Evolutionary conservation across 2,888 invertebrate species (phyloP), one percentile per base, ranked within the genome.

Genomic region (Drosophila acutilabella): DNA sequence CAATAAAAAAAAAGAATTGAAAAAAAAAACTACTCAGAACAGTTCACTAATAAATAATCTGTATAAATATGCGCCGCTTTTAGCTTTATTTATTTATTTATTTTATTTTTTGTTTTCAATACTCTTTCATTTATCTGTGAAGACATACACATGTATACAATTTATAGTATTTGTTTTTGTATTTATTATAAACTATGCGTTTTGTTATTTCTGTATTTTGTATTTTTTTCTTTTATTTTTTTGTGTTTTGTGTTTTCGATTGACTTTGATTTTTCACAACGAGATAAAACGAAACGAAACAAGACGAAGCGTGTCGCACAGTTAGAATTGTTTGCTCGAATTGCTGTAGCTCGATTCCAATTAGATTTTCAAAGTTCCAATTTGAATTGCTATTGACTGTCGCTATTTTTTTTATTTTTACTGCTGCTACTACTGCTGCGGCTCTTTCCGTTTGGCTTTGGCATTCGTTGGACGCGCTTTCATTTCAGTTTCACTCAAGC

Each of bases 401-500:
- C 7, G 36, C 13, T 13, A 13, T 36, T 36, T 36, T 11, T 36
- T 36, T 11, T 36, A 13, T 36, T 20, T 33, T 56, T 41, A 26
- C 33, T 26, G 18, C 23, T 23, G 51, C 38, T 58, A 41, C 11
- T 47, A 44, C 33, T 48, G 40, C 20, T 13, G 40, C 33, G 59
- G 67, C 59, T 61, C 13, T 57, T 44, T 45, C 30, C 58, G 54
- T 57, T 81, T 80, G 64, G 66, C 79, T 64, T 73, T 73, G 62
- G 66, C 71, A 67, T 71, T 78, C 78, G 78, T 68, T 59, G 64
- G 64, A 74, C 71, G 77, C 87, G 79, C 84, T 86, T 89, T 88
- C 86, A 89, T 86, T 88, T 88, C 86, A 80, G 78, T 86, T 86
- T 88, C 88, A 82, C 82, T 81, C 80, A 74, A 70, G 74, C 88